Conservation (phyloP, 2,888 invertebrate species). For the Monoplex corrugatus region DNA sequence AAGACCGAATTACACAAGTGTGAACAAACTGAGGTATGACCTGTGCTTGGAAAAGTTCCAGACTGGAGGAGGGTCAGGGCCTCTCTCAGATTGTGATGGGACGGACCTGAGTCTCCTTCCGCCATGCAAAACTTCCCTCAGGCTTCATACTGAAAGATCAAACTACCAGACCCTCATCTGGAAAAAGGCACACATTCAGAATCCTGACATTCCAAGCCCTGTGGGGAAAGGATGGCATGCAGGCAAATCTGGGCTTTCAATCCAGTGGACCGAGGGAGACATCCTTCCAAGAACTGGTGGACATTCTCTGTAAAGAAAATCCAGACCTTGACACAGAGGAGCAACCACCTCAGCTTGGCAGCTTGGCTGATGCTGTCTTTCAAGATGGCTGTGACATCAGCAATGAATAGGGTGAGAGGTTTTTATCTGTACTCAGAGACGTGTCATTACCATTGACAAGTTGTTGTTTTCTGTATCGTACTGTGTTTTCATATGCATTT, state of each 20-base stretch:
- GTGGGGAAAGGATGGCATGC: not conserved
- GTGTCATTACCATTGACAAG: not conserved
- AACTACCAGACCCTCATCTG: not conserved
- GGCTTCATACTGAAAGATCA: not conserved
- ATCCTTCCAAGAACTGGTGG: not conserved
- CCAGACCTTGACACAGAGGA: not conserved
- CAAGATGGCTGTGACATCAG: constrained; percentile 13
- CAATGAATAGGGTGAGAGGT: not conserved
- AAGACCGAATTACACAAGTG: not conserved
- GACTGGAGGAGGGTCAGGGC: constrained; percentile 5
- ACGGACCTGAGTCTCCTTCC: not conserved
- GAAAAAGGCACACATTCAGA: not conserved
- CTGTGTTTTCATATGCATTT: not conserved
- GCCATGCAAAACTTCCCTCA: not conserved
- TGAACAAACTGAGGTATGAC: not conserved
- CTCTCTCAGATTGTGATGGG: not conserved
- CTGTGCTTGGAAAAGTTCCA: constrained; percentile 1
- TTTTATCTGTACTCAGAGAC: not conserved
- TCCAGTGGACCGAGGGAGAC: constrained; percentile 7
- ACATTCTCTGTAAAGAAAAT: not conserved
- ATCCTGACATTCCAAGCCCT: constrained; percentile 1
- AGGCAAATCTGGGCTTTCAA: not conserved
- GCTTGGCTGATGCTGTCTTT: constrained; percentile 2
- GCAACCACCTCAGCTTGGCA: not conserved
- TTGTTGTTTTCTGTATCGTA: not conserved